Evolutionary conservation across 2,797 vertebrate genomes (phyloP).

Genomic region (Pangasius macronema): DNA sequence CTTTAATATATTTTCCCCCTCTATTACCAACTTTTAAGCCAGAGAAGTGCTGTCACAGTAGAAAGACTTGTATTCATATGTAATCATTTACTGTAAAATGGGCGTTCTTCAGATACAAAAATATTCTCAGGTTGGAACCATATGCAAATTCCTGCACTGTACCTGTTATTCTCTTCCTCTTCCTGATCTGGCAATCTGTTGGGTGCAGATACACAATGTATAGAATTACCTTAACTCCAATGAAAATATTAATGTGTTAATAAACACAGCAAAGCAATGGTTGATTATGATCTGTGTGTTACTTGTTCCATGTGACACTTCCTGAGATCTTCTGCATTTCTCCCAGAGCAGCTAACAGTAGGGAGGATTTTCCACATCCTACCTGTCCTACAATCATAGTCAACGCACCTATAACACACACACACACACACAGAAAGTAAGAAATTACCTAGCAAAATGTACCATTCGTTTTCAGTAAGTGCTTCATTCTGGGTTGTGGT

Average conservation of each 20-base stretch:
- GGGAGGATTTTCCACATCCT: slow-evolving; percentile 95
- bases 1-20: neutral
- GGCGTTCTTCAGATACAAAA: neutral
- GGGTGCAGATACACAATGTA: neutral
- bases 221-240: neutral
- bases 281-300: slow-evolving; percentile 2
- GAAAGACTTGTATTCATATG: neutral
- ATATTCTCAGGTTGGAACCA: neutral
- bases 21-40: neutral
- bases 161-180: slow-evolving; percentile 48
- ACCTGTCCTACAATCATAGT: slow-evolving; percentile 99
- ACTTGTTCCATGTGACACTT: slow-evolving; percentile 91
- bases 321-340: slow-evolving; percentile 97
- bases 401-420: slow-evolving; percentile 81
- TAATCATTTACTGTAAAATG: neutral
- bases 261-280: neutral
- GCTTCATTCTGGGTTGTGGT: neutral
- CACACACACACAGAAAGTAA: slow-evolving; percentile 1
- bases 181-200: slow-evolving; percentile 50
- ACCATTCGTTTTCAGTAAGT: neutral
- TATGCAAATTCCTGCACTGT: neutral
- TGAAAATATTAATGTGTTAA: neutral
- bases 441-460: neutral
- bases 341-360: slow-evolving; percentile 91
- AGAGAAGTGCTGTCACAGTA: neutral